Evolutionary conservation across 2,113 vertebrate species (phyloP).

Genomic region (Hipposideros armiger): DNA sequence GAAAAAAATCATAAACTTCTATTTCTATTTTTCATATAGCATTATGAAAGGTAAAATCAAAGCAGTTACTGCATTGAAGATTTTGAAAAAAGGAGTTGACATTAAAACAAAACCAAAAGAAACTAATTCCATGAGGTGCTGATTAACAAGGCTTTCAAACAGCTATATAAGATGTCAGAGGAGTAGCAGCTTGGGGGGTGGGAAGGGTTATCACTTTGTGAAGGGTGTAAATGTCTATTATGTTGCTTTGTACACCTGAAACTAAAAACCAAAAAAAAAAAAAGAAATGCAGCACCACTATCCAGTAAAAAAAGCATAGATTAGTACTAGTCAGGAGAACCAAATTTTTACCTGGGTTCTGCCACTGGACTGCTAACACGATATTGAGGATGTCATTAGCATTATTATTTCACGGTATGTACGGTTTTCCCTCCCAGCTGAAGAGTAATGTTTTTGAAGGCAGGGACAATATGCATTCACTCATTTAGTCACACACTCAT

Average conservation of each 20-base stretch:
- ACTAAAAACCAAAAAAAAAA: not conserved
- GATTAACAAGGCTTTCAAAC: not conserved
- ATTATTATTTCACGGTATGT: not conserved
- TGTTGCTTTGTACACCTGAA: too few relatives aligned
- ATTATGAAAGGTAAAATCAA: slow-evolving; percentile 49
- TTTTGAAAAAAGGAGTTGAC: slow-evolving; percentile 36
- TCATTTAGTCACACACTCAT: not conserved
- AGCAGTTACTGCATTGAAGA: not conserved
- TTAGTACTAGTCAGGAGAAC: not conserved
- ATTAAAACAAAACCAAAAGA: slow-evolving; percentile 41
- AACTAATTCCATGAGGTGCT: slow-evolving; percentile 16
- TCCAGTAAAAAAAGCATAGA: not conserved
- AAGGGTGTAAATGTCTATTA: too few relatives aligned
- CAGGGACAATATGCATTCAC: not conserved
- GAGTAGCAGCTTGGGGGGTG: too few relatives aligned
- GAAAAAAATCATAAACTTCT: slow-evolving; percentile 23
- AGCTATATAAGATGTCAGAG: too few relatives aligned
- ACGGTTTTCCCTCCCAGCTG: not conserved
- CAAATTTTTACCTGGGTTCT: not conserved
- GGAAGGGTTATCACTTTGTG: too few relatives aligned
- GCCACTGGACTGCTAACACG: not conserved
- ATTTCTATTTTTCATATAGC: not conserved
- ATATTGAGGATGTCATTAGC: not conserved
- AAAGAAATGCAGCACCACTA: not conserved
- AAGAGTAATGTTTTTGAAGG: slow-evolving; percentile 54